Conservation (phyloP, 2,113 vertebrate species). For the Empidonax alnorum region DNA sequence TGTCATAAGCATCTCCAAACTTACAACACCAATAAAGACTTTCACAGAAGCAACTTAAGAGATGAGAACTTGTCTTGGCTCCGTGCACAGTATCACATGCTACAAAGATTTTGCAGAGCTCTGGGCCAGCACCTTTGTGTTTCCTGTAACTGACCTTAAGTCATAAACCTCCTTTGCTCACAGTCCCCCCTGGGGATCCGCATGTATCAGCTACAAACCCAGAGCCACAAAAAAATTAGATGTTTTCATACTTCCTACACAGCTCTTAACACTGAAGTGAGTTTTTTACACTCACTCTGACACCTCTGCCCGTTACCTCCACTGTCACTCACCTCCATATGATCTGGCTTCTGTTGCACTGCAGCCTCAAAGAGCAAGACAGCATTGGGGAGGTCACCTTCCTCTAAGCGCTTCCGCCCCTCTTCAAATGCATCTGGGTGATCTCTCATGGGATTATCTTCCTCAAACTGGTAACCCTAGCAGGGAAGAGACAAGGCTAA, state of each 20-base stretch:
- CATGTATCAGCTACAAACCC: neutral
- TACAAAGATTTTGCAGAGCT: neutral
- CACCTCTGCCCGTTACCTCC: neutral
- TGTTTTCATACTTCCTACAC: neutral
- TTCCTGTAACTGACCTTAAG: neutral
- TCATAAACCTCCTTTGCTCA: neutral
- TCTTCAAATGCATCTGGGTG: conserved; percentile 91
- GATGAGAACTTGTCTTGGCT: neutral
- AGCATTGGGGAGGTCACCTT: conserved; percentile 94
- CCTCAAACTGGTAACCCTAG: conserved; percentile 96
- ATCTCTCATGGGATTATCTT: conserved; percentile 93
- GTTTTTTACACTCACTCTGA: neutral
- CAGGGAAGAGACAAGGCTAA: neutral
- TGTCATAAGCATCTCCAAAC: neutral
- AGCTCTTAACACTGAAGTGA: neutral
- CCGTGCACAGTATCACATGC: neutral
- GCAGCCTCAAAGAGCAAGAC: conserved; percentile 95
- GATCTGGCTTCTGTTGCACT: conserved; percentile 89
- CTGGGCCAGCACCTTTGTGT: neutral
- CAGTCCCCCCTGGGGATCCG: neutral
- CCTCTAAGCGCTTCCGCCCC: conserved; percentile 86
- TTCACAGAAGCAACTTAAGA: neutral
- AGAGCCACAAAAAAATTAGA: neutral
- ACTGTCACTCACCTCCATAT: conserved; percentile 87
- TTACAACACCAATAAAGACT: neutral